A percentile compares a stretch with the other conserved stretches of the same genome.
Conservation (phyloP, 1,140 invertebrate species). For the Heterodera carotae region DNA sequence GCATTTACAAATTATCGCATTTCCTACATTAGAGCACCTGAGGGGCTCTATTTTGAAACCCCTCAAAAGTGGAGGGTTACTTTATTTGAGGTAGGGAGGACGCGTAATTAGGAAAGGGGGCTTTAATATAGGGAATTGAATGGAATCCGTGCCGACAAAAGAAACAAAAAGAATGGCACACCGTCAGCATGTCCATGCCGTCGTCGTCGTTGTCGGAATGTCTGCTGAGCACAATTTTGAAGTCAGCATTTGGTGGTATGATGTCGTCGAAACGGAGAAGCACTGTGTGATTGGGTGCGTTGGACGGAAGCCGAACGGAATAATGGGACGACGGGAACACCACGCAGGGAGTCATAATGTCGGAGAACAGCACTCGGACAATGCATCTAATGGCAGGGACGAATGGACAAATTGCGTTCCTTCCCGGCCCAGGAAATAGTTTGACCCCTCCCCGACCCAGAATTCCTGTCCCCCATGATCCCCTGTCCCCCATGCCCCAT, state of each 20-base stretch:
- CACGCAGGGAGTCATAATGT: not conserved
- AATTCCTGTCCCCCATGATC: no score
- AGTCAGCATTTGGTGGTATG: not conserved
- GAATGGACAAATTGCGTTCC: not conserved
- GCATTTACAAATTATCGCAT: no score
- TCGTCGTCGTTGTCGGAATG: not conserved
- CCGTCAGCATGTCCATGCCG: no score
- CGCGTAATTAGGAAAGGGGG: not conserved
- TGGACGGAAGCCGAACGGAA: not conserved
- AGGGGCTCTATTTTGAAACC: no score
- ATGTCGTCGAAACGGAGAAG: slow-evolving; percentile 3
- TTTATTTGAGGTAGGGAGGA: not conserved
- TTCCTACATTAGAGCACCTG: no score
- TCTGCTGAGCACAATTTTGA: not conserved
- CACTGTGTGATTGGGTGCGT: not conserved
- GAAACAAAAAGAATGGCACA: not conserved
- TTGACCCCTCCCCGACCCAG: no score
- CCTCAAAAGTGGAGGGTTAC: no score
- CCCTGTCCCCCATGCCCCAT: no score
- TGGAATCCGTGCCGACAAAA: not conserved
- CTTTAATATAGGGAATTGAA: not conserved
- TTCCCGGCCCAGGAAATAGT: no score
- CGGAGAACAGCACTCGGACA: not conserved
- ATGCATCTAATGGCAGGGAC: not conserved
- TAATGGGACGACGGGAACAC: not conserved